Percentiles rank a stretch among this genome's conserved stretches.
These are phyloP conservation scores for Coregonus ussuriensis DNA, from an alignment of 2,797 vertebrate species.

Conservation along the genomic window DNA sequence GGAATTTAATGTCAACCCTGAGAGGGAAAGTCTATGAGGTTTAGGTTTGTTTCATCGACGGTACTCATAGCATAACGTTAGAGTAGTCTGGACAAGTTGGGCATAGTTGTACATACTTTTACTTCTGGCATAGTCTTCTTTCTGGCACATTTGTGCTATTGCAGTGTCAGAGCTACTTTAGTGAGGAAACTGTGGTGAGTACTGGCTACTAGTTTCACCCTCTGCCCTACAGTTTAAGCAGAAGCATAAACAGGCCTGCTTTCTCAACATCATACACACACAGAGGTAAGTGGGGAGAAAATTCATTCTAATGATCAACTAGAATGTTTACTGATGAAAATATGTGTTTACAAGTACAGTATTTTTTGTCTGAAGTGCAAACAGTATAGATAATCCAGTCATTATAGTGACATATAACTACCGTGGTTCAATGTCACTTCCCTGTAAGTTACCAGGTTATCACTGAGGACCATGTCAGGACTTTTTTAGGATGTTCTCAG, in stretches of 20 bases:
- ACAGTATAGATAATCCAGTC: neutral
- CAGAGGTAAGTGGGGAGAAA: neutral
- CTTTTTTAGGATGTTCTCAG: no score
- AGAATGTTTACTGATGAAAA: neutral
- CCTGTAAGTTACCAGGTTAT: no score
- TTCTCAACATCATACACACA: conserved; percentile 34
- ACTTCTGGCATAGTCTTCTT: conserved; percentile 29
- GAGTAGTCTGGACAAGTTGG: conserved; percentile 30
- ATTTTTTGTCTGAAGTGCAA: neutral
- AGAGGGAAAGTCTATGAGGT: no score
- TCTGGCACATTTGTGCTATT: conserved; percentile 53
- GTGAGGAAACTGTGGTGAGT: conserved; percentile 64
- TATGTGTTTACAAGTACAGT: neutral
- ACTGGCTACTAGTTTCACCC: conserved; percentile 36
- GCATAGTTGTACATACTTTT: conserved; percentile 11
- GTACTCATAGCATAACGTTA: neutral
- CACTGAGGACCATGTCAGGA: no score
- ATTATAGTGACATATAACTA: neutral
- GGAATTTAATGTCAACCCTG: no score
- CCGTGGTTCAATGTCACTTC: no score
- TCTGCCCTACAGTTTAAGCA: conserved; percentile 48
- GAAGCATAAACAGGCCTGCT: conserved; percentile 33
- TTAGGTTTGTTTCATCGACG: no score
- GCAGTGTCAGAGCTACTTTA: conserved; percentile 52
- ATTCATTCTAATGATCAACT: neutral